Conservation (phyloP, 2,797 vertebrate species). For the Onychomys arenicola region DNA sequence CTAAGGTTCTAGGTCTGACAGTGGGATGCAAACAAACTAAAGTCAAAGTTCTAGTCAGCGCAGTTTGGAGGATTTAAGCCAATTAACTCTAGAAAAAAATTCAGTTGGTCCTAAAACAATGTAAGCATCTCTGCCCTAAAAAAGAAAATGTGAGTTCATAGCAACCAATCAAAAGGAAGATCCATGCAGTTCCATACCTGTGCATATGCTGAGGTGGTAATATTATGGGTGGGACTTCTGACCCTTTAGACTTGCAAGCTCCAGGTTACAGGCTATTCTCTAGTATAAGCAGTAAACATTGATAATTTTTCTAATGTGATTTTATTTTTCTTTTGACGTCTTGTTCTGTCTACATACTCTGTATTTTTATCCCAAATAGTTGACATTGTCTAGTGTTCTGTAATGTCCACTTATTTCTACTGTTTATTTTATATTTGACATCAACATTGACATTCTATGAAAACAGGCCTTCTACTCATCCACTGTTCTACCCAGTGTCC, state of each 20-base stretch:
- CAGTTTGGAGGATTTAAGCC: not conserved
- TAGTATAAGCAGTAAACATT: not conserved
- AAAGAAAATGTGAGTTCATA: not conserved
- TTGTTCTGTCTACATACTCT: not conserved
- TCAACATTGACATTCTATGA: not conserved
- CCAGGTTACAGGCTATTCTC: not conserved
- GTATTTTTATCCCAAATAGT: constrained; percentile 4
- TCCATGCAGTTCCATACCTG: not conserved
- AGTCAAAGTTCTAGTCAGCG: not conserved
- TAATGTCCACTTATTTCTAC: not conserved
- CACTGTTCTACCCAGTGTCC: not conserved
- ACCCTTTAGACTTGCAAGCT: not conserved
- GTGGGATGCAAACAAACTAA: not conserved
- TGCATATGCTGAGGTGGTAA: not conserved
- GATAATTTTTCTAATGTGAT: not conserved
- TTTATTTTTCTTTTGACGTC: not conserved
- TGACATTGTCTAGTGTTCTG: not conserved
- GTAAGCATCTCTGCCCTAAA: not conserved
- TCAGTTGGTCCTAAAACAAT: not conserved
- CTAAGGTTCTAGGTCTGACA: not conserved
- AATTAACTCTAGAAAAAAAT: not conserved
- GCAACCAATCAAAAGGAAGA: not conserved
- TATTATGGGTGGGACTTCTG: not conserved
- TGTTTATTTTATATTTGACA: not conserved
- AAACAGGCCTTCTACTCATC: not conserved